Conservation (phyloP, 2,888 invertebrate species). For the Caenorhabditis japonica region DNA sequence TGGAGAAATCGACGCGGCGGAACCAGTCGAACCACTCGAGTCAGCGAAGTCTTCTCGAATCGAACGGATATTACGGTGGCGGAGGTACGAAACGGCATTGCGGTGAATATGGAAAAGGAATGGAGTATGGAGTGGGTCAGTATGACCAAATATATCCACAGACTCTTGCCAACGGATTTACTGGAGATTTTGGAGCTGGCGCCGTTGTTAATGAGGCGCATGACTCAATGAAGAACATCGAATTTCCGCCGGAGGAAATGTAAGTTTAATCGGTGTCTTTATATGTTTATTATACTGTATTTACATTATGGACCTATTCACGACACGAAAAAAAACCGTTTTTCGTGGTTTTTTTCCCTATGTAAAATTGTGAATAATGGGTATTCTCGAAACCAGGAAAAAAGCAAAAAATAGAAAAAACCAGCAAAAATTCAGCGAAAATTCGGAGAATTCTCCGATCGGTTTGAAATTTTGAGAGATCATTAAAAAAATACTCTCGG, state of each 20-base stretch:
- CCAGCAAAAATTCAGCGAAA: too few relatives aligned
- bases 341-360: too few relatives aligned
- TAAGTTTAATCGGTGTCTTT: background rate
- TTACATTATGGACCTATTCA: too few relatives aligned
- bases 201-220: background rate
- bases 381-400: too few relatives aligned
- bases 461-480: too few relatives aligned
- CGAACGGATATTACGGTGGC: background rate
- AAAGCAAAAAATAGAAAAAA: too few relatives aligned
- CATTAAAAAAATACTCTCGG: too few relatives aligned
- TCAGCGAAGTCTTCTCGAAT: constrained; percentile 21
- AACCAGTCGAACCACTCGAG: constrained; percentile 15
- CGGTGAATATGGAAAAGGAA: background rate
- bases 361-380: too few relatives aligned
- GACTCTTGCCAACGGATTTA: constrained; percentile 2
- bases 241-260: constrained; percentile 12
- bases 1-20: background rate
- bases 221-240: background rate
- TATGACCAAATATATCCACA: constrained; percentile 8
- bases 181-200: background rate
- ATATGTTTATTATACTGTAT: too few relatives aligned
- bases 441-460: too few relatives aligned
- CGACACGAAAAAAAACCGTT: too few relatives aligned
- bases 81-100: background rate
- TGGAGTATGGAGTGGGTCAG: background rate